These are phyloP conservation scores for Cacatua alba DNA, from an alignment of 2,113 vertebrate genomes.

Conservation along the genomic window DNA sequence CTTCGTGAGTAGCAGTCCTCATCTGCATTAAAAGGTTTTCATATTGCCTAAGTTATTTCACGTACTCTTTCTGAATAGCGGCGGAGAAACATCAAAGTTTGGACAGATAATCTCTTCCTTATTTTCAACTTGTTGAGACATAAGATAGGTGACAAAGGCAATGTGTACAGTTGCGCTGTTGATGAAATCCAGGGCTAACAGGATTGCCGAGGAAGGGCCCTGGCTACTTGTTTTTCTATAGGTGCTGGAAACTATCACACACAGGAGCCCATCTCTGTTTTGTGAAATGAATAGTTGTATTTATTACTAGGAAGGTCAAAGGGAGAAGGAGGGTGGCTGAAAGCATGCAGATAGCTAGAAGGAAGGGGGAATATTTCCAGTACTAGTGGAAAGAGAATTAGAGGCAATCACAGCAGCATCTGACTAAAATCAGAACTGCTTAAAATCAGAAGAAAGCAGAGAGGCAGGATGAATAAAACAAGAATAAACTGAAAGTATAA, in stretches of 20 bases:
- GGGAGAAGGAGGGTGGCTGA: background rate
- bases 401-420: background rate
- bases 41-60: background rate
- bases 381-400: background rate
- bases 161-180: background rate
- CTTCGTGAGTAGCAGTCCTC: no score
- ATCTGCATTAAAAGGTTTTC: no score
- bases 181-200: background rate
- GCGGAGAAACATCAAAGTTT: background rate
- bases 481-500: background rate
- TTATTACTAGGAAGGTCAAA: background rate
- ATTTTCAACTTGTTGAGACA: background rate
- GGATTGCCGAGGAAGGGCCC: no score
- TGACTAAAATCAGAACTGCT: background rate
- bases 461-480: background rate
- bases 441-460: background rate
- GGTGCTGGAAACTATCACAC: background rate
- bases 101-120: background rate
- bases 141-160: background rate
- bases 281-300: background rate
- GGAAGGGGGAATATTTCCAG: background rate
- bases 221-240: background rate
- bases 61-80: background rate
- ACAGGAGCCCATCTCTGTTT: background rate
- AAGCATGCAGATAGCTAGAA: background rate